These are phyloP conservation scores for Athalia cordata DNA, from an alignment of 2,888 invertebrate genomes.

Conservation along the genomic window DNA sequence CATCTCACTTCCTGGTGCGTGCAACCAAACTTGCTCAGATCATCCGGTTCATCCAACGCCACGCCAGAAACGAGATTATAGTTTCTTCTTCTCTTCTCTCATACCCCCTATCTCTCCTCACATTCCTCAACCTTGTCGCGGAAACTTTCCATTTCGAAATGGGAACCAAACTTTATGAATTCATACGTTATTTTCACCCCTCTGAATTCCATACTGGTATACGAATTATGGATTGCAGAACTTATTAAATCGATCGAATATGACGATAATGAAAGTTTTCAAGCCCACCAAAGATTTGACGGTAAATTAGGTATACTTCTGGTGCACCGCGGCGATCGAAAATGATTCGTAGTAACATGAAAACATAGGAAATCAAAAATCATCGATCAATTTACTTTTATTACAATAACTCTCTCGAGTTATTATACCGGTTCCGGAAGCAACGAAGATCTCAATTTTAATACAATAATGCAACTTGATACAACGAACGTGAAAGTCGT, in stretches of 20 bases:
- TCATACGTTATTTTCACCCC: background rate
- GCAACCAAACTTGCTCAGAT: conserved; percentile 1
- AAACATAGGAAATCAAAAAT: too few species aligned
- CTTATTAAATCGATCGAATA: background rate
- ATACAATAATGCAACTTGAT: too few species aligned
- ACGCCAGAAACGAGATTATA: background rate
- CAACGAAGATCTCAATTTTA: too few species aligned
- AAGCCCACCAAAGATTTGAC: too few species aligned
- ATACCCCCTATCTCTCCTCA: background rate
- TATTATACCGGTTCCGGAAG: too few species aligned
- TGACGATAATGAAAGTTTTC: background rate
- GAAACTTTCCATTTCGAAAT: background rate
- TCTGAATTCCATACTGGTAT: background rate
- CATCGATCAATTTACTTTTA: too few species aligned
- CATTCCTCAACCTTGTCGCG: background rate
- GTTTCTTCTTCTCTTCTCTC: background rate
- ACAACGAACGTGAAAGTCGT: too few species aligned
- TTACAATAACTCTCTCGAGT: too few species aligned
- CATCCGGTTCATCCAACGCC: background rate
- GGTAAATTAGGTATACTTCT: too few species aligned
- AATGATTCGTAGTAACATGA: too few species aligned
- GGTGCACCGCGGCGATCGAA: too few species aligned
- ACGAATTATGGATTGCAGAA: too few species aligned
- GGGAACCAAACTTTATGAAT: background rate
- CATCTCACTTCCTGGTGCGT: conserved; percentile 22